A percentile compares a stretch with the other conserved stretches of the same genome.
These are phyloP conservation scores for Onthophagus taurus DNA, from an alignment of 1,140 invertebrate species.

Conservation along the genomic window DNA sequence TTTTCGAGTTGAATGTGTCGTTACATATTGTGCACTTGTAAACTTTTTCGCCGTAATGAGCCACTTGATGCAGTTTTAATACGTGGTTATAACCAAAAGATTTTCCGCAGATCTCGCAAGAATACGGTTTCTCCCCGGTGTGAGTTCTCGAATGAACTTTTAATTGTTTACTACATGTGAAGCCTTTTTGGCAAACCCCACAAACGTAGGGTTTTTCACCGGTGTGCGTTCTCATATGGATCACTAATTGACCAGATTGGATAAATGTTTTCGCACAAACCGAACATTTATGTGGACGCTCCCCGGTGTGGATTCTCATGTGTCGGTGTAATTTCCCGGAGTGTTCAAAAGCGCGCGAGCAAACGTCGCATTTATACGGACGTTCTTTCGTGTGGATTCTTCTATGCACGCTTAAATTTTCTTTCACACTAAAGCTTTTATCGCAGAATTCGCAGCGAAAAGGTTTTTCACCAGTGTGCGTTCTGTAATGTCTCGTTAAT, in stretches of 20 bases:
- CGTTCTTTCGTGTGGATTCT: slow-evolving; percentile 84
- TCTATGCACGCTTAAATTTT: slow-evolving; percentile 85
- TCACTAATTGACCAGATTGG: slow-evolving; percentile 76
- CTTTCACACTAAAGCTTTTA: slow-evolving; percentile 86
- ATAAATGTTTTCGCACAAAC: slow-evolving; percentile 88
- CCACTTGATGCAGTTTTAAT: slow-evolving; percentile 78
- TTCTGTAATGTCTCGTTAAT: slow-evolving; percentile 81
- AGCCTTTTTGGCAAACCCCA: slow-evolving; percentile 70
- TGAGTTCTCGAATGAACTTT: slow-evolving; percentile 79
- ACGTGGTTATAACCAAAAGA: slow-evolving; percentile 74
- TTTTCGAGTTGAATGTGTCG: slow-evolving; percentile 80
- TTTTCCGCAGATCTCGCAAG: slow-evolving; percentile 69
- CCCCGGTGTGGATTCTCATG: slow-evolving; percentile 85
- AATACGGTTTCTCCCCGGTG: slow-evolving; percentile 70
- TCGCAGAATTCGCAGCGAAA: slow-evolving; percentile 83
- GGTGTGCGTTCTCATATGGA: slow-evolving; percentile 80
- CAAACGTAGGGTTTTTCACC: slow-evolving; percentile 87
- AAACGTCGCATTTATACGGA: slow-evolving; percentile 81
- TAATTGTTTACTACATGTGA: slow-evolving; percentile 82
- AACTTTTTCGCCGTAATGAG: slow-evolving; percentile 83
- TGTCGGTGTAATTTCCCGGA: slow-evolving; percentile 86
- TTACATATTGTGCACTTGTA: slow-evolving; percentile 87
- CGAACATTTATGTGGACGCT: slow-evolving; percentile 88
- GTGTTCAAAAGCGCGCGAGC: slow-evolving; percentile 85
- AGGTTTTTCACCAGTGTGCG: slow-evolving; percentile 63